These are phyloP conservation scores for Delia radicum DNA, from an alignment of 1,140 invertebrate genomes.

Conservation along the genomic window DNA sequence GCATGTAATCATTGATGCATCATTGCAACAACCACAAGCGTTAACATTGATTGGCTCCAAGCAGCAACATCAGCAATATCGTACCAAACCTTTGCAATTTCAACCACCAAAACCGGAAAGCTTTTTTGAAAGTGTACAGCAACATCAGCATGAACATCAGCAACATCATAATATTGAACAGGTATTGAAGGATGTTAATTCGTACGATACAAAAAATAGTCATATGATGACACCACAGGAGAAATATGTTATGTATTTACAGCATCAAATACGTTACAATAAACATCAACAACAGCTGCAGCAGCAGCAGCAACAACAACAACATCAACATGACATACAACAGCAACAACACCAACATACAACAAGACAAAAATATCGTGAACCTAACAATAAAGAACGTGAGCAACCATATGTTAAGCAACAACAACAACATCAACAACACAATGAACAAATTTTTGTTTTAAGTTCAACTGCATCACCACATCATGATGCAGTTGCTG, in stretches of 20 bases:
- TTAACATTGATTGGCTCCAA: slow-evolving; percentile 1
- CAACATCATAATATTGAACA: slow-evolving; percentile 36
- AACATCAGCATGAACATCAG: slow-evolving; percentile 46
- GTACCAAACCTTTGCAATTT: slow-evolving; percentile 20
- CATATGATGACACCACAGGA: slow-evolving; percentile 47
- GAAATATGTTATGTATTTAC: slow-evolving; percentile 52
- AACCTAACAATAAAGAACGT: slow-evolving; percentile 22
- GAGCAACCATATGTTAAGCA: slow-evolving; percentile 34
- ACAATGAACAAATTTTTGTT: slow-evolving; percentile 35
- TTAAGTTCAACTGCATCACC: slow-evolving; percentile 34
- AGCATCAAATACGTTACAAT: slow-evolving; percentile 47
- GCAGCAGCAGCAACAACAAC: slow-evolving; percentile 30
- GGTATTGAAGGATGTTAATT: neutral
- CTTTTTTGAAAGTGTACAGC: slow-evolving; percentile 25
- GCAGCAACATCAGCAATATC: slow-evolving; percentile 30
- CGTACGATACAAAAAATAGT: slow-evolving; percentile 22
- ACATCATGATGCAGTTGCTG: slow-evolving; percentile 16
- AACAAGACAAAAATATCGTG: slow-evolving; percentile 26
- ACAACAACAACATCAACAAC: slow-evolving; percentile 34
- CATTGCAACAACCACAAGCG: slow-evolving; percentile 25
- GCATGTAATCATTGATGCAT: slow-evolving; percentile 35
- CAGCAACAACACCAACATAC: slow-evolving; percentile 33
- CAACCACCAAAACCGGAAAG: slow-evolving; percentile 24
- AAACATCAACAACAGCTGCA: neutral
- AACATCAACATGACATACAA: slow-evolving; percentile 27